These are phyloP conservation scores for Odontophorus gujanensis DNA, from an alignment of 2,113 vertebrate species.

Conservation along the genomic window DNA sequence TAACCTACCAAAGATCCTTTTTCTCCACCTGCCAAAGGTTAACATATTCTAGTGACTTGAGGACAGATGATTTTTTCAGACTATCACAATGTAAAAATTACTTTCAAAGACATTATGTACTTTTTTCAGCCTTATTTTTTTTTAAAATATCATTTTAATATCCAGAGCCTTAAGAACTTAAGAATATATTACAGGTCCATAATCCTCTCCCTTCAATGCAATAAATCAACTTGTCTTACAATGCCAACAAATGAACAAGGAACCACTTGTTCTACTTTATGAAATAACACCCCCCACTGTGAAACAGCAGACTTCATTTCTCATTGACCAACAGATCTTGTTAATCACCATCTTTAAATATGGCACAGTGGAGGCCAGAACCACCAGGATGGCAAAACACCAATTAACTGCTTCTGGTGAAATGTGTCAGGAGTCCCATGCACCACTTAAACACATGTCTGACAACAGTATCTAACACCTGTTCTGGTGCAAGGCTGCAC, in stretches of 20 bases:
- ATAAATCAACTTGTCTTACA: background rate
- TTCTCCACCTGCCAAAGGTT: background rate
- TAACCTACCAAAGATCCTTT: background rate
- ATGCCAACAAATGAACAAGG: background rate
- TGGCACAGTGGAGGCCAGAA: background rate
- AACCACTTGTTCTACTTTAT: background rate
- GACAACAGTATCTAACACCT: background rate
- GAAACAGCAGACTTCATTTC: background rate
- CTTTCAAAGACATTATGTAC: background rate
- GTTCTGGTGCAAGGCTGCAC: rapidly evolving
- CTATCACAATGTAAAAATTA: background rate
- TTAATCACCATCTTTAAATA: background rate
- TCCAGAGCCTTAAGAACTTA: background rate
- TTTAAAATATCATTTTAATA: background rate
- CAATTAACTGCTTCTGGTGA: background rate
- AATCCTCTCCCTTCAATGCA: background rate
- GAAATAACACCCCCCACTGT: background rate
- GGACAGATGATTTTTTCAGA: background rate
- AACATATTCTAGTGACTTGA: background rate
- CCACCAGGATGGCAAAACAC: background rate
- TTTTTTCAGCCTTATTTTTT: background rate
- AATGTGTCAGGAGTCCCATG: background rate
- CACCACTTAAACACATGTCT: background rate
- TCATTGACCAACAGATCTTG: background rate
- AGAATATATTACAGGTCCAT: background rate